Base-by-base conservation (phyloP, 2,888 invertebrate species). In the Nemoura dubitans region DNA sequence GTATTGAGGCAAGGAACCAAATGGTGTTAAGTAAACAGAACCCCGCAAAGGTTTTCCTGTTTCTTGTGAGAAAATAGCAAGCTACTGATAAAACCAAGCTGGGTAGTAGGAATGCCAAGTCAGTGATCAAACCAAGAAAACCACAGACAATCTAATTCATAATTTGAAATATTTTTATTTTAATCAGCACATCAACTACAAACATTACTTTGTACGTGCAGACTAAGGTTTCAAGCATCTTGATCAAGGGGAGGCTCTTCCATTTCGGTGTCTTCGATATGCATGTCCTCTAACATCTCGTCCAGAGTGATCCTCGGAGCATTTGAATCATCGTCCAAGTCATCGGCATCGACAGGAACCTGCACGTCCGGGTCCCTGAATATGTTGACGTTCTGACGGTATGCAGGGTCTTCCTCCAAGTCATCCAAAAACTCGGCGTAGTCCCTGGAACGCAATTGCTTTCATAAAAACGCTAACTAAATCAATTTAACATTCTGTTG, bases 351-450 rank as follows among this genome's bases (percentile, higher is more conserved):
- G 0, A 94, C 92, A 43, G 94, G 92, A 87, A 94, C 92, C 88
- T 90, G 91, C 88, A 90, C 91, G 85, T 90, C 92, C 0, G 90
- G 91, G 90, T 95, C 95, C 89, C 95, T 95, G 92, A 97, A 99
- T 88, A 99, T 98, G 91, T 99, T 99, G 85, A 99, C 94, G 91
- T 98, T 96, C 90, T 97, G 96, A 86, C 99, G 94, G 90, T 97
- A 94, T 21, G 95, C 94, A 2, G 95, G 95, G 92, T 99, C 98
- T 92, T 99, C 99, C 91, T 99, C 99, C 88, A 99, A 92, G 90
- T 99, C 99, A 89, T 99, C 98, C 92, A 99, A 93, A 93, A 99
- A 99, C 89, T 98, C 98, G 89, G 96, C 95, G 92, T 97, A 99
- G 90, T 99, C 98, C 89, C 97, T 97, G 91, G 30, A 92, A 91